Evolutionary conservation across 2,888 invertebrate genomes (phyloP).

Genomic region (Adelphocoris suturalis): DNA sequence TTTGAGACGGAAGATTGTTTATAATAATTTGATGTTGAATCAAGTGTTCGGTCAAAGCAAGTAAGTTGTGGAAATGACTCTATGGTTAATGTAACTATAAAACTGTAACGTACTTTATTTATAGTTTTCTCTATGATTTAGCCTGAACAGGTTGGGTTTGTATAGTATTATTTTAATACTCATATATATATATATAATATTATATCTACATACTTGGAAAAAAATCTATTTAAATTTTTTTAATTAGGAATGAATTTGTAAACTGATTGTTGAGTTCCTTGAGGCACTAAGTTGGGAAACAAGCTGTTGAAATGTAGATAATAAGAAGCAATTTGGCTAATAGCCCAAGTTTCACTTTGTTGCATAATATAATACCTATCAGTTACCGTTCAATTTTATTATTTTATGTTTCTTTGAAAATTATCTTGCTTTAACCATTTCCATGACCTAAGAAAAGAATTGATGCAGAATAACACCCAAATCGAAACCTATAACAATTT

Average conservation of each 20-base stretch:
- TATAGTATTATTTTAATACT: constrained; percentile 14
- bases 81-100: too few species aligned
- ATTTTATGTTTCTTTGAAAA: constrained; percentile 13
- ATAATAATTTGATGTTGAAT: too few species aligned
- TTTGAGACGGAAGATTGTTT: too few species aligned
- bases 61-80: too few species aligned
- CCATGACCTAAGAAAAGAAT: constrained; percentile 30
- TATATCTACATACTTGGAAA: constrained; percentile 6
- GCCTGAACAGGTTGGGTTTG: constrained; percentile 42
- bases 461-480: constrained; percentile 38
- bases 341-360: neutral
- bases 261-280: constrained; percentile 37
- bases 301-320: neutral
- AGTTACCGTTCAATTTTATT: constrained; percentile 31
- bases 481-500: constrained; percentile 54
- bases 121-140: neutral
- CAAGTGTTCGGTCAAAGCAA: too few species aligned
- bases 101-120: too few species aligned
- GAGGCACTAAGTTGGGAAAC: constrained; percentile 10
- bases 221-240: neutral
- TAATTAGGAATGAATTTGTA: constrained; percentile 27
- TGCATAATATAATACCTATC: neutral
- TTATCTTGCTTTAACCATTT: constrained; percentile 34
- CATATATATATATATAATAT: neutral
- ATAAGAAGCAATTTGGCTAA: neutral